phyloP scores from a whole-genome alignment of 2,113 vertebrate genomes.

The Anhinga rufa region DNA sequence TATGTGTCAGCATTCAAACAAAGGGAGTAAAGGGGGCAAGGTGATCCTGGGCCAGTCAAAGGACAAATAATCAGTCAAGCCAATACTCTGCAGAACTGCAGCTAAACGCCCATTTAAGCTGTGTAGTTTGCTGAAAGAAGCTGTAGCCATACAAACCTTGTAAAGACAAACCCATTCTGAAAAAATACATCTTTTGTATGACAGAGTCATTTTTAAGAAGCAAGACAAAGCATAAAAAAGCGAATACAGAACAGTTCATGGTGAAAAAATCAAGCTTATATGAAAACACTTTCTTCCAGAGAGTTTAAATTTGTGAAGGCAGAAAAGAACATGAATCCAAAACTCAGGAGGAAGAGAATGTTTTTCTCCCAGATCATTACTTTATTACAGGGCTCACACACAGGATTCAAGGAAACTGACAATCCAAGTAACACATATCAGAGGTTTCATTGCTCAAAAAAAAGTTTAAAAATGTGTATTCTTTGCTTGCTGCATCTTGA shows the following conservation, averaged over 20 bases:
- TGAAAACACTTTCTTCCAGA: background rate
- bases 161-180: background rate
- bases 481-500: background rate
- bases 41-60: background rate
- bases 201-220: background rate
- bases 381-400: background rate
- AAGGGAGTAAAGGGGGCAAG: background rate
- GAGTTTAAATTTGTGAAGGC: background rate
- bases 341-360: background rate
- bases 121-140: background rate
- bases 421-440: background rate
- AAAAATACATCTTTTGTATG: background rate
- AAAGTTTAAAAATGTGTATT: background rate
- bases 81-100: background rate
- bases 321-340: background rate
- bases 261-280: background rate
- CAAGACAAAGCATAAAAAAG: background rate
- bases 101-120: background rate
- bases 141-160: background rate
- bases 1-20: background rate
- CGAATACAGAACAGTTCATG: fast-evolving
- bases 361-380: background rate
- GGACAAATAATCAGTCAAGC: background rate
- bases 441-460: background rate
- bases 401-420: background rate